phyloP scores from a whole-genome alignment of 2,113 vertebrate species.

The Neolamprologus ventralis region DNA sequence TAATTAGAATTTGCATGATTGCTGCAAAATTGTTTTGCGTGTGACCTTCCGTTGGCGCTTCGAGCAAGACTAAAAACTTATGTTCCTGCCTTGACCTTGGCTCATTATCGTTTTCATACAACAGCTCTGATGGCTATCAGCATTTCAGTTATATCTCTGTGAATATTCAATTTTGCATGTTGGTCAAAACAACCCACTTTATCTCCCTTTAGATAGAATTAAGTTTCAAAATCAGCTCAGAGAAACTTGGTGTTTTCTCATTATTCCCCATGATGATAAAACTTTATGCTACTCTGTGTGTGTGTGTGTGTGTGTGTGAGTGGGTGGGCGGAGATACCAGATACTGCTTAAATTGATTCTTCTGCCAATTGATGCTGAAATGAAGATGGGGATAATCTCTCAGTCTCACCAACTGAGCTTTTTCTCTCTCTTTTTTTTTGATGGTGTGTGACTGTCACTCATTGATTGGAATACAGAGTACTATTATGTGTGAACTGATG shows the following conservation, averaged over 20 bases:
- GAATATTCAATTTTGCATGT: slow-evolving; percentile 35
- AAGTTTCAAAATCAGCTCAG: slow-evolving; percentile 16
- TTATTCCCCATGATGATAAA: slow-evolving; percentile 35
- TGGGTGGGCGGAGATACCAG: slow-evolving; percentile 29
- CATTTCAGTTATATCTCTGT: slow-evolving; percentile 31
- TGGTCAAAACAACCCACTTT: slow-evolving; percentile 43
- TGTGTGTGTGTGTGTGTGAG: not conserved
- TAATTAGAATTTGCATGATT: not conserved
- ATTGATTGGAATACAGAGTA: slow-evolving; percentile 21
- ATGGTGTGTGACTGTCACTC: not conserved
- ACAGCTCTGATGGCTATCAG: slow-evolving; percentile 32
- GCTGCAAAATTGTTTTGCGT: not conserved
- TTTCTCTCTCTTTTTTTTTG: not conserved
- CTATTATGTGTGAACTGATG: slow-evolving; percentile 3
- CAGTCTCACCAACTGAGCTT: slow-evolving; percentile 1
- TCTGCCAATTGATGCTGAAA: slow-evolving; percentile 49
- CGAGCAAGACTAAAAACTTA: not conserved
- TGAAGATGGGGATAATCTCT: slow-evolving; percentile 38
- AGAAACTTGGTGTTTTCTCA: not conserved
- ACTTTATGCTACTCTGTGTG: not conserved
- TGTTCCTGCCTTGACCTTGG: slow-evolving; percentile 25
- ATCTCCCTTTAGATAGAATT: slow-evolving; percentile 35
- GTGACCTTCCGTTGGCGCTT: not conserved
- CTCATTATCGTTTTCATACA: slow-evolving; percentile 10
- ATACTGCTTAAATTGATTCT: slow-evolving; percentile 45